Evolutionary conservation across 1,140 invertebrate species (phyloP), one percentile per base, ranked within the genome.

Genomic region (Drosophila mayri): DNA sequence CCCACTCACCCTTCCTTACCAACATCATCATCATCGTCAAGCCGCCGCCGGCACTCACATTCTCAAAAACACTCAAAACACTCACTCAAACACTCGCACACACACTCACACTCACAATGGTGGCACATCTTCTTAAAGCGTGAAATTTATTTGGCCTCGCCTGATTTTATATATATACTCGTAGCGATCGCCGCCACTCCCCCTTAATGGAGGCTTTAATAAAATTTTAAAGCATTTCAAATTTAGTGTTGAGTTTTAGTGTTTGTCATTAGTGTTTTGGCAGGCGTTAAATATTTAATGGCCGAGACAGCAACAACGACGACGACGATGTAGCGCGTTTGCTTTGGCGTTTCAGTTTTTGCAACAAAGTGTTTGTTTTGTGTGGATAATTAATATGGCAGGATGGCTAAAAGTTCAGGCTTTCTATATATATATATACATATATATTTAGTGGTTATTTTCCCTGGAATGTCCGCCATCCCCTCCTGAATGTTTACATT

Each of bases 231-330:
- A 79, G 84, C 80, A 78, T 78, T 84, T 68, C 72, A 84, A 79
- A 87, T 83, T 88, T 87, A 88, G 84, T 88, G 83, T 66, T 55
- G 71, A 66, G 83, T 79, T 88, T 87, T 83, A 87, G 83, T 88
- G 84, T 87, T 87, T 88, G 84, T 84, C 84, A 88, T 88, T 90
- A 84, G 85, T 84, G 85, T 78, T 88, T 90, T 84, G 85, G 80
- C 84, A 90, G 84, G 77, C 84, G 77, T 90, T 88, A 90, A 88
- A 88, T 90, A 88, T 88, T 88, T 88, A 90, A 88, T 88, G 68
- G 57, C 47, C 64, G 65, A 68, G 73, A 71, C 75, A 43, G 64
- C 41, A 35, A 70, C 55, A 32, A 32, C n/a, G 6, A 20, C 25
- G 49, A 44, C 18, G 22, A 22, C 1, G 44, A 46, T 10, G 28